Evolutionary conservation across 2,113 vertebrate species (phyloP).

Genomic region (Poicephalus meyeri): DNA sequence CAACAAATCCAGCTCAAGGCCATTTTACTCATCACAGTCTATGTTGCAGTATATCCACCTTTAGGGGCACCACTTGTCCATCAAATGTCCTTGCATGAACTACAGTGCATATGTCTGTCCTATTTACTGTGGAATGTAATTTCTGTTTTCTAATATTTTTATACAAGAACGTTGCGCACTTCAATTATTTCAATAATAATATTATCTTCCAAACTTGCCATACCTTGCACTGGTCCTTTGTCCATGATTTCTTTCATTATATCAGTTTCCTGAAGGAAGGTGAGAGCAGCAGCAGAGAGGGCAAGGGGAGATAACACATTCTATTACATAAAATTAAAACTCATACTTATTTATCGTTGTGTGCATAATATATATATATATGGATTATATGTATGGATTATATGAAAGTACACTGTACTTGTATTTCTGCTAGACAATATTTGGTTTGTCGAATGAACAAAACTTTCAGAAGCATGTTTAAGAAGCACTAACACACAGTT

Average conservation of each 20-base stretch:
- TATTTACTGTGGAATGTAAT: background rate
- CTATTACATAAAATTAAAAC: background rate
- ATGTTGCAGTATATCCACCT: background rate
- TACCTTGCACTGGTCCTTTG: constrained; percentile 84
- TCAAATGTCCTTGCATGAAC: background rate
- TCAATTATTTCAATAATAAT: background rate
- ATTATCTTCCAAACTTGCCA: background rate
- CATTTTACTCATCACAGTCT: background rate
- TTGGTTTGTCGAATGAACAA: background rate
- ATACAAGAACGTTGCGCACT: background rate
- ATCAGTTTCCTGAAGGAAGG: constrained; percentile 68
- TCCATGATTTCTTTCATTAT: constrained; percentile 81
- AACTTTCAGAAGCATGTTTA: background rate
- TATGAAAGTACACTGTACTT: background rate
- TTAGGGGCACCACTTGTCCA: background rate
- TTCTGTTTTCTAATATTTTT: background rate
- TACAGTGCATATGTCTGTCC: background rate
- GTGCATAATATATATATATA: background rate
- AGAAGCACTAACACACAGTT: background rate
- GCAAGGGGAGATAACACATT: background rate
- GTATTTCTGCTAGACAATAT: background rate
- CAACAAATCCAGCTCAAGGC: background rate
- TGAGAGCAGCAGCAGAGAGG: background rate
- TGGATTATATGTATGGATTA: background rate
- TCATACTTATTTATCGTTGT: background rate